A percentile compares a stretch with the other conserved stretches of the same genome.
Evolutionary conservation across 2,113 vertebrate genomes (phyloP).

Genomic region (Neogobius melanostomus): DNA sequence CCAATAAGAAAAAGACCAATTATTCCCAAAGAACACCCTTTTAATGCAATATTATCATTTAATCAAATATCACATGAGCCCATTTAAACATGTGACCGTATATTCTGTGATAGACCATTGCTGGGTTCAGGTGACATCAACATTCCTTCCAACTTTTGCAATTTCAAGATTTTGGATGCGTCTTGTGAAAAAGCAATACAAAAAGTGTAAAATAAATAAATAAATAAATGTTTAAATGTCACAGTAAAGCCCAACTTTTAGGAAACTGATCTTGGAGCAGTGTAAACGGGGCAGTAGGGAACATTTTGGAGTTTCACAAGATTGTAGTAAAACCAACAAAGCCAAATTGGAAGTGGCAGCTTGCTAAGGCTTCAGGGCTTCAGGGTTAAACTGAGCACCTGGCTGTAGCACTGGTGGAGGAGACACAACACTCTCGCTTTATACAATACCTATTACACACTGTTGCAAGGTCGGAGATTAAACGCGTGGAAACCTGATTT

Average conservation of each 20-base stretch:
- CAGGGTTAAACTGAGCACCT: not conserved
- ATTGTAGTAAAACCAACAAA: constrained; percentile 1
- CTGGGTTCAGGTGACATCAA: too few relatives aligned
- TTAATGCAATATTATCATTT: too few relatives aligned
- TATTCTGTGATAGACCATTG: too few relatives aligned
- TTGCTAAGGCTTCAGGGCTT: constrained; percentile 22
- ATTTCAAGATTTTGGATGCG: too few relatives aligned
- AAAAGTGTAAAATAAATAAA: not conserved
- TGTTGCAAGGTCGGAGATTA: too few relatives aligned
- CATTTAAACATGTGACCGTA: too few relatives aligned
- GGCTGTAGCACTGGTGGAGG: constrained; percentile 2
- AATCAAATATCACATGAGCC: too few relatives aligned
- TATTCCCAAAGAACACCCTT: too few relatives aligned
- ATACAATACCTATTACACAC: not conserved
- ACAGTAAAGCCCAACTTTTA: not conserved
- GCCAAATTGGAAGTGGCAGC: constrained; percentile 10
- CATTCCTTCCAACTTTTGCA: too few relatives aligned
- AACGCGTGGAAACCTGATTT: too few relatives aligned
- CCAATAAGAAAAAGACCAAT: not conserved
- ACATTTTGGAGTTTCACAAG: constrained; percentile 1
- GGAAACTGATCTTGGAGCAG: not conserved
- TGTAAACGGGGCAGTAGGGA: not conserved
- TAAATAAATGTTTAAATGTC: not conserved
- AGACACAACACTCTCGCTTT: constrained; percentile 6
- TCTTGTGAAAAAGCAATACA: too few relatives aligned